These are phyloP conservation scores for Rhynchomys soricoides DNA, from an alignment of 2,113 vertebrate species.

Conservation along the genomic window DNA sequence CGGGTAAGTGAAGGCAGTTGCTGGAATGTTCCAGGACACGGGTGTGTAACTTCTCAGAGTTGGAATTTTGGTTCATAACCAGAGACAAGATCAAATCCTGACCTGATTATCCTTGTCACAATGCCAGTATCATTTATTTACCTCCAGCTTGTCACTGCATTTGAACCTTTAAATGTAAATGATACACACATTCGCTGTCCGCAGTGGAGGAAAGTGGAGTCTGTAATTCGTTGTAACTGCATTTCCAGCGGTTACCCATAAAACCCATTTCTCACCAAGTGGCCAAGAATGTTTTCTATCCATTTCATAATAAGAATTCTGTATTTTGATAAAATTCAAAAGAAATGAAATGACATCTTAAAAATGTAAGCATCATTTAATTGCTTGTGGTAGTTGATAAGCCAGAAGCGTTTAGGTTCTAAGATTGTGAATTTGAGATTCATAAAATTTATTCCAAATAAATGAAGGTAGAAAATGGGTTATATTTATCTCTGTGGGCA, in stretches of 20 bases:
- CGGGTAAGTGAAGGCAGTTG: not conserved
- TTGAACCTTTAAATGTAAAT: conserved; percentile 5
- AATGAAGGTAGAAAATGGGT: not conserved
- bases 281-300: not conserved
- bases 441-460: conserved; percentile 43
- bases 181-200: not conserved
- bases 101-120: not conserved
- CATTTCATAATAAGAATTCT: not conserved
- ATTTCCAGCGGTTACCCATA: not conserved
- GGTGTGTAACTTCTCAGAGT: not conserved
- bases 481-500: conserved; percentile 32
- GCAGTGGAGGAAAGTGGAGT: not conserved
- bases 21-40: not conserved
- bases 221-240: not conserved
- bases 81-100: not conserved
- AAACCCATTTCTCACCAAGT: not conserved
- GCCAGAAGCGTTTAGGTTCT: conserved; percentile 26
- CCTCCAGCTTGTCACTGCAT: not conserved
- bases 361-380: not conserved
- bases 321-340: conserved; percentile 27
- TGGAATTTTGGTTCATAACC: not conserved
- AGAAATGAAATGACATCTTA: not conserved
- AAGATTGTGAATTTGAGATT: not conserved
- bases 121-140: not conserved
- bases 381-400: not conserved